Evolutionary conservation across 2,797 vertebrate species (phyloP).

Genomic region (Momotus momota): DNA sequence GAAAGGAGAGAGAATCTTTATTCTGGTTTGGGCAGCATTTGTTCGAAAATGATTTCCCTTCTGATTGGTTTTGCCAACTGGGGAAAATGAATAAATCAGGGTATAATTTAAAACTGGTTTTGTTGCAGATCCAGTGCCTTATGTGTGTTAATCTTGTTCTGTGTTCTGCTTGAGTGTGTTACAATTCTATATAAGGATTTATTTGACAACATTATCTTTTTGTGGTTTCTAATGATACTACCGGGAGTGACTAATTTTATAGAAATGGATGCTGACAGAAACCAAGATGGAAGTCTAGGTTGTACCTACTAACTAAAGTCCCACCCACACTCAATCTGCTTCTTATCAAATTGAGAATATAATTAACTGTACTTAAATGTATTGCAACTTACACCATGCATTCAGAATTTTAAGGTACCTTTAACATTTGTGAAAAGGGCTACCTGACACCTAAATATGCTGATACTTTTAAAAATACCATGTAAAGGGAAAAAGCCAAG

Average conservation of each 20-base stretch:
- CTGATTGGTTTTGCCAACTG: not conserved
- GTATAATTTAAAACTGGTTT: not conserved
- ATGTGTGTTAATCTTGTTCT: not conserved
- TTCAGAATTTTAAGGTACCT: not conserved
- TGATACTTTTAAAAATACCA: not conserved
- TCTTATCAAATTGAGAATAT: not conserved
- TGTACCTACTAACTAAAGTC: not conserved
- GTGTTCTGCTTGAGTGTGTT: not conserved
- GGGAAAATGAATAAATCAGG: not conserved
- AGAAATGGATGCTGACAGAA: not conserved
- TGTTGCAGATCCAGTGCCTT: not conserved
- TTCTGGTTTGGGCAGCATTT: not conserved
- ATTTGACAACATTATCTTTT: conserved; percentile 30
- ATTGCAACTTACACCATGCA: not conserved
- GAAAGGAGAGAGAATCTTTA: not conserved
- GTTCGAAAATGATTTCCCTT: not conserved
- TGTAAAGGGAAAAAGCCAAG: not conserved
- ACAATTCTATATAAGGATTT: not conserved
- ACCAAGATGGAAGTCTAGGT: not conserved
- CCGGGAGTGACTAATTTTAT: not conserved
- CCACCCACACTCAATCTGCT: not conserved
- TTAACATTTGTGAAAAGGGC: not conserved
- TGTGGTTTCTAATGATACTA: not conserved
- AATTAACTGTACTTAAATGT: not conserved
- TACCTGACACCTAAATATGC: not conserved